Evolutionary conservation across 2,113 vertebrate species (phyloP).

Genomic region (Egretta garzetta): DNA sequence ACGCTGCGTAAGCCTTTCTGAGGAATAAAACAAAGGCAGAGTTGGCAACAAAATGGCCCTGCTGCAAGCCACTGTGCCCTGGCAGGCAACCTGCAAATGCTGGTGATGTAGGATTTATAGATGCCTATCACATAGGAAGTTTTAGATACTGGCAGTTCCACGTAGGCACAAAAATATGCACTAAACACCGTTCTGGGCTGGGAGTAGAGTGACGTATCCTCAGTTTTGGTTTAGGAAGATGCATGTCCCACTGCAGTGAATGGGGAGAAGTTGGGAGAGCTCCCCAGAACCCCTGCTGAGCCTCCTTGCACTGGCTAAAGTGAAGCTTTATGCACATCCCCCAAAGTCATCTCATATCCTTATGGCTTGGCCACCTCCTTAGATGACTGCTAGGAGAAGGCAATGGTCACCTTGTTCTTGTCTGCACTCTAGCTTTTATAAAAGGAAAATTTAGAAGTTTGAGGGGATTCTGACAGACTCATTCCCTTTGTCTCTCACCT

Average conservation of each 20-base stretch:
- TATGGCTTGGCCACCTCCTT: neutral
- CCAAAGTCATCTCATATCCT: neutral
- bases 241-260: neutral
- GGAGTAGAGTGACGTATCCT: accelerated
- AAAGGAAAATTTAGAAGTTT: neutral
- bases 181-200: accelerated
- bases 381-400: neutral
- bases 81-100: neutral
- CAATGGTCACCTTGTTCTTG: neutral
- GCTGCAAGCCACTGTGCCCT: neutral
- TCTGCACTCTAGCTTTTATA: neutral
- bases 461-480: neutral
- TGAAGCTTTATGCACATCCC: neutral
- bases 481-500: neutral
- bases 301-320: neutral
- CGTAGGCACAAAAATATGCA: neutral
- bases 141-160: neutral
- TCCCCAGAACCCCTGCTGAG: neutral
- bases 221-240: neutral
- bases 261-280: neutral
- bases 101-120: neutral
- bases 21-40: neutral
- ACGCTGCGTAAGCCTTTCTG: neutral
- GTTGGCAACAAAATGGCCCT: neutral
- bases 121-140: neutral